Percentiles rank a stretch among this genome's conserved stretches.
These are phyloP conservation scores for Caenorhabditis sp. DNA, from an alignment of 2,888 invertebrate species.

Conservation along the genomic window DNA sequence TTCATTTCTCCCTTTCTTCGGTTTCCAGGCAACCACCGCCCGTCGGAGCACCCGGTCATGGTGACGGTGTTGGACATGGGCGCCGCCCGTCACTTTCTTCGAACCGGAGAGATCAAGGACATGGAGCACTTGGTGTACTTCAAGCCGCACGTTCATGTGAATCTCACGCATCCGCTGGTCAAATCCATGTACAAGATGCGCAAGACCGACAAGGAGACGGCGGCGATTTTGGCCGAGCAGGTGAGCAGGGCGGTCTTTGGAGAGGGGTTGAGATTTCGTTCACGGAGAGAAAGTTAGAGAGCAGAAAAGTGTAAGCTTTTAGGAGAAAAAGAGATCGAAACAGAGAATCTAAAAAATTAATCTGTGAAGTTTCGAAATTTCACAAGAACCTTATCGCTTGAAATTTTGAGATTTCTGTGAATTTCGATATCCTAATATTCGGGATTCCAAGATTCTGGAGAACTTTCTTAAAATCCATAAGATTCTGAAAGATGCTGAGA, in stretches of 20 bases:
- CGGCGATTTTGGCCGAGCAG: constrained; percentile 91
- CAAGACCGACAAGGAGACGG: constrained; percentile 89
- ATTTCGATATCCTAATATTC: too few species aligned
- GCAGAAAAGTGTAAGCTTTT: too few species aligned
- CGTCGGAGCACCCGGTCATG: constrained; percentile 94
- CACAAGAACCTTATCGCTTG: too few species aligned
- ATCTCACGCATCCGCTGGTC: constrained; percentile 93
- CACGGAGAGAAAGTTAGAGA: too few species aligned
- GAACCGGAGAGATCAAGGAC: constrained; percentile 86
- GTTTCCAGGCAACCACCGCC: constrained; percentile 88
- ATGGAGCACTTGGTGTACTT: constrained; percentile 87
- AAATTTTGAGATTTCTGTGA: too few species aligned
- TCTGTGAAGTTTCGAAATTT: too few species aligned
- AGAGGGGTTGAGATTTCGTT: neutral
- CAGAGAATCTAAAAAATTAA: too few species aligned
- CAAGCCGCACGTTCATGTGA: constrained; percentile 93
- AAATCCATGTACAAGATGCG: constrained; percentile 91
- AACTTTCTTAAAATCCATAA: too few species aligned
- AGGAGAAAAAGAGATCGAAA: too few species aligned
- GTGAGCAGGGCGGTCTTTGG: too few species aligned
- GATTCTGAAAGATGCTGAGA: too few species aligned
- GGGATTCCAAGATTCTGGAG: too few species aligned
- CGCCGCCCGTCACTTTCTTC: constrained; percentile 94
- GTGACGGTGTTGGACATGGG: constrained; percentile 97
- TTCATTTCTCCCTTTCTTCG: neutral